Evolutionary conservation across 2,888 invertebrate genomes (phyloP), one percentile per base, ranked within the genome.

Genomic region (Drosophila anomelani): DNA sequence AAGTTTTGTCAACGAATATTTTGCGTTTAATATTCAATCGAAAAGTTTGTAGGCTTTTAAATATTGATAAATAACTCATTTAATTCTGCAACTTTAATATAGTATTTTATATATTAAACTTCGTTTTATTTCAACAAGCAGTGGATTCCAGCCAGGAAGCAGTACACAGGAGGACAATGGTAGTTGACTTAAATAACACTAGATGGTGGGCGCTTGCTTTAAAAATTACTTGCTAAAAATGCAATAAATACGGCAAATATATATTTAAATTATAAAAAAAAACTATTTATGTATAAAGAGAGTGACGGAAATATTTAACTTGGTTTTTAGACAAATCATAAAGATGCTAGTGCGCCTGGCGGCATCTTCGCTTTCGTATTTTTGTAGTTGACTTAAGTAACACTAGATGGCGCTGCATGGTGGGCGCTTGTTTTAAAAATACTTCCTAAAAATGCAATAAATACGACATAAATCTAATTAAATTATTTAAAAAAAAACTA

Each of bases 241-340:
- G 59, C 39, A 61, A 53, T 41, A 38, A 36, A 71, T 73, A 71
- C 17, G 38, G 46, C 26, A 17, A 38, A 32, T 13, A 4, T 15
- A 12, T 12, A 23, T 5, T 20, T 29, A 32, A 32, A 64, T 32
- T 17, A 23, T 7, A 3, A 63, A 17, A 38, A 17, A 20, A 36
- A n/a, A 15, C 44, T 13, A 5, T 17, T 17, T 20, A n/a, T 15
- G 5, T 3, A 1, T 0, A 13, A 13, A 10, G 9, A 47, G 2
- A 6, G 2, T 6, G 5, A 8, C 3, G 20, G 7, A 29, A 12
- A 23, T 34, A 29, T 9, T 13, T 70, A 53, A 43, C 32, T 71
- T 77, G 12, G 84, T 75, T 56, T 68, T 80, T 13, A 79, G 49
- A 12, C 84, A 84, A 58, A 89, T 89, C 38, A 87, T 84, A 43